Conservation (phyloP, 2,888 invertebrate species). For the Cenopis cana region DNA sequence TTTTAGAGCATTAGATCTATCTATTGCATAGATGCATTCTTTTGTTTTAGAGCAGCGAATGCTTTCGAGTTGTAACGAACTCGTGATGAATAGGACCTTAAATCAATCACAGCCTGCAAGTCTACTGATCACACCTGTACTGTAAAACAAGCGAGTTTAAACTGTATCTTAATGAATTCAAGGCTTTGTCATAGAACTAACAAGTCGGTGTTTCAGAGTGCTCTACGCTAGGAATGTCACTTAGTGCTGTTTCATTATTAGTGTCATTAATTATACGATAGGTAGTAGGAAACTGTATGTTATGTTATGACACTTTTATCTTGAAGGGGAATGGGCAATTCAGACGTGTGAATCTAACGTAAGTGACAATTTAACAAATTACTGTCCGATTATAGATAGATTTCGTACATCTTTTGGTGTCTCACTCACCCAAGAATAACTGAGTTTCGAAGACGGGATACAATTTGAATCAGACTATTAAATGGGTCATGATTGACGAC, state of each 20-base stretch:
- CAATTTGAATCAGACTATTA: too few species aligned
- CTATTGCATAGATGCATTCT: too few species aligned
- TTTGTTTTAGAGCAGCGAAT: constrained; percentile 2
- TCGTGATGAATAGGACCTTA: constrained; percentile 43
- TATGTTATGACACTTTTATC: constrained; percentile 2
- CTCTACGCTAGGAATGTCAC: constrained; percentile 22
- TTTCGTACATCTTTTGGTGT: too few species aligned
- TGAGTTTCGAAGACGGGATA: too few species aligned
- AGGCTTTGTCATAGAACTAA: neutral
- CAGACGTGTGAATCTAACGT: neutral
- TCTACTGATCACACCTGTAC: neutral
- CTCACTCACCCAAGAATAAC: too few species aligned
- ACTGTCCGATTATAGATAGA: too few species aligned
- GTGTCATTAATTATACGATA: neutral
- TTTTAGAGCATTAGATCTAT: too few species aligned
- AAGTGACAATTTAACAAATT: too few species aligned
- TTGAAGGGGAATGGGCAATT: neutral
- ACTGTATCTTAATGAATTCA: neutral
- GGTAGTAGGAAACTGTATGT: neutral
- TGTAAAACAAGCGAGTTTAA: neutral
- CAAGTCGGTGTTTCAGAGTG: neutral
- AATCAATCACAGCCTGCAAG: constrained; percentile 21
- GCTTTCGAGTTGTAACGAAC: constrained; percentile 24
- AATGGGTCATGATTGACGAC: too few species aligned
- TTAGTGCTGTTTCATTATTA: neutral